Percentiles rank a stretch among this genome's conserved stretches.
phyloP scores from a whole-genome alignment of 2,113 vertebrate species.

The Hassar affinis region DNA sequence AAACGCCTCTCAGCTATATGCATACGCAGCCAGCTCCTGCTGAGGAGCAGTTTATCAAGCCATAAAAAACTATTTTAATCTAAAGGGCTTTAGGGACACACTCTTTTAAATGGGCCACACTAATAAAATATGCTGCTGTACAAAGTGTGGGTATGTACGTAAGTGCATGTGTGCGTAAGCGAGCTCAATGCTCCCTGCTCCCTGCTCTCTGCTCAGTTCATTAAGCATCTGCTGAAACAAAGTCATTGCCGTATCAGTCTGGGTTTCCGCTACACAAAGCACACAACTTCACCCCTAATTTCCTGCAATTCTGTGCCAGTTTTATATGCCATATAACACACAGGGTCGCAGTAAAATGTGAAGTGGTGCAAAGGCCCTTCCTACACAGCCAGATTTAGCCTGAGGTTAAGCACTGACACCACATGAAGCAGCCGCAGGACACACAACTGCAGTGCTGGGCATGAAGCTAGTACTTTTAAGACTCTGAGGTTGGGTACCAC shows the following conservation, averaged over 20 bases:
- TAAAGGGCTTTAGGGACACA: conserved; percentile 19
- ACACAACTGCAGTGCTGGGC: conserved; percentile 25
- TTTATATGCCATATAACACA: conserved; percentile 50
- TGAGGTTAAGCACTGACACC: conserved; percentile 30
- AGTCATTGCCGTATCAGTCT: conserved; percentile 28
- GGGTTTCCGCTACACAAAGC: conserved; percentile 34
- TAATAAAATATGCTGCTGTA: conserved; percentile 45
- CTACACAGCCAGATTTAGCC: conserved; percentile 50
- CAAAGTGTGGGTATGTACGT: background rate
- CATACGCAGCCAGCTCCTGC: background rate
- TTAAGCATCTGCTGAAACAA: conserved; percentile 40
- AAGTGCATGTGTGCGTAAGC: conserved; percentile 1
- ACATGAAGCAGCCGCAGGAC: conserved; percentile 36
- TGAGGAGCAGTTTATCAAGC: conserved; percentile 30
- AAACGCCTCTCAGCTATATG: background rate
- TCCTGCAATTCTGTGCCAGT: conserved; percentile 33
- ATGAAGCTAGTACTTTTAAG: conserved; percentile 42
- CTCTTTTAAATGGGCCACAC: conserved; percentile 13
- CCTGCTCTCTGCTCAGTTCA: conserved; percentile 29
- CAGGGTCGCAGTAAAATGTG: conserved; percentile 21
- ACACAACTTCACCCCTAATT: conserved; percentile 33
- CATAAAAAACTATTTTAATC: conserved; percentile 53
- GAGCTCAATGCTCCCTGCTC: no score
- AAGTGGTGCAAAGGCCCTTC: conserved; percentile 26
- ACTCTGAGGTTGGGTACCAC: conserved; percentile 43